phyloP scores from a whole-genome alignment of 2,888 invertebrate genomes.

The Eristalis pertinax region DNA sequence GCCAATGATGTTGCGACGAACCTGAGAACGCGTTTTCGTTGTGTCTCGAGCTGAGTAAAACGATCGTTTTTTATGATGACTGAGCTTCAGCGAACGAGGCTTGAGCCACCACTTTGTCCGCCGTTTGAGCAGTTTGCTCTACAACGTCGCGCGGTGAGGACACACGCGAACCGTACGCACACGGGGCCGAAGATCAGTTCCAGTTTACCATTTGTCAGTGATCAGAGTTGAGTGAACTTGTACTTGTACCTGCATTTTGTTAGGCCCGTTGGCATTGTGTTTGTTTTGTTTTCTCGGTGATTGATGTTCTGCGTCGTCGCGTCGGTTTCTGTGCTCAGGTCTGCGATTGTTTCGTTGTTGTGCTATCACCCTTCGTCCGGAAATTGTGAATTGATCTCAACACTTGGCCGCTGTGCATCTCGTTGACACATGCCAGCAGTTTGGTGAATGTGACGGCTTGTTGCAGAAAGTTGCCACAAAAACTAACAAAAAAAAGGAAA shows the following conservation, averaged over 20 bases:
- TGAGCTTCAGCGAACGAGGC: conserved; percentile 29
- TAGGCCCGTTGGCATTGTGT: conserved; percentile 19
- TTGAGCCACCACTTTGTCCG: conserved; percentile 20
- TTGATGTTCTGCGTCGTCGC: conserved; percentile 29
- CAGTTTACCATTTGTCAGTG: conserved; percentile 16
- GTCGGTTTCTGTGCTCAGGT: conserved; percentile 39
- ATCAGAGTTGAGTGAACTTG: conserved; percentile 63
- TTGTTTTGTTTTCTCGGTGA: conserved; percentile 45
- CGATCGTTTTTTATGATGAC: conserved; percentile 47
- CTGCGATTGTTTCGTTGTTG: conserved; percentile 1
- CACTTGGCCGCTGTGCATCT: conserved; percentile 30
- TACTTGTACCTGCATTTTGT: conserved; percentile 51
- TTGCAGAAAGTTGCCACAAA: conserved; percentile 31
- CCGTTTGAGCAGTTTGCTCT: conserved; percentile 56
- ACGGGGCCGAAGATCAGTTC: neutral
- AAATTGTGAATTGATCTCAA: conserved; percentile 42
- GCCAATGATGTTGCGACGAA: conserved; percentile 17
- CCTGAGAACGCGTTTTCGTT: conserved; percentile 13
- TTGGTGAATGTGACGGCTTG: conserved; percentile 29
- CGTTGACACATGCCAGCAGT: conserved; percentile 50
- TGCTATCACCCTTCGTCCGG: conserved; percentile 31
- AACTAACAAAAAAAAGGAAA: neutral
- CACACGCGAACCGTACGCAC: neutral
- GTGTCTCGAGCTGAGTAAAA: conserved; percentile 26
- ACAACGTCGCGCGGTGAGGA: conserved; percentile 43